Conservation (phyloP, 2,797 vertebrate species). For the Nannoperca australis region DNA sequence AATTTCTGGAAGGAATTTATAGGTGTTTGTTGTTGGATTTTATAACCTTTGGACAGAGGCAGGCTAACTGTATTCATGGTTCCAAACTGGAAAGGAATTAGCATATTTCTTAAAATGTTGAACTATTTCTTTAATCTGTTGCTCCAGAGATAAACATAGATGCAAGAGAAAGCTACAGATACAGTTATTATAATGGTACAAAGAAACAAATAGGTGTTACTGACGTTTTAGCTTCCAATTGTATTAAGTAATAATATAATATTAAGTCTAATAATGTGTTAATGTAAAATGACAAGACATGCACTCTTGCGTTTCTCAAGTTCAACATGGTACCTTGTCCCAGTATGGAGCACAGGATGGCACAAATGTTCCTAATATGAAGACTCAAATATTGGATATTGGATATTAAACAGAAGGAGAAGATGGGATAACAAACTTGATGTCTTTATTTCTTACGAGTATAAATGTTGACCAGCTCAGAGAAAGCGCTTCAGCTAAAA, state of each 20-base stretch:
- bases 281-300: background rate
- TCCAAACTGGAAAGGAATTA: background rate
- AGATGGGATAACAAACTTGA: slow-evolving; percentile 58
- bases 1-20: background rate
- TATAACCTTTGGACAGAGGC: background rate
- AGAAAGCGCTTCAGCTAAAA: slow-evolving; percentile 82
- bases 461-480: slow-evolving; percentile 81
- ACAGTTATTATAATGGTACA: slow-evolving; percentile 7
- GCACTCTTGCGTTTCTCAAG: background rate
- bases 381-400: background rate
- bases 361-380: slow-evolving; percentile 10
- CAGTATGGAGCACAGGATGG: background rate
- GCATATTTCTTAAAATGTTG: background rate
- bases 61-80: background rate
- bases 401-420: slow-evolving; percentile 54
- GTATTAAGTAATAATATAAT: background rate
- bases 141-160: slow-evolving; percentile 6
- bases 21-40: background rate
- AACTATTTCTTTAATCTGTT: background rate
- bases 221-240: slow-evolving; percentile 20
- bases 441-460: slow-evolving; percentile 80
- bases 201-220: slow-evolving; percentile 18
- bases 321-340: slow-evolving; percentile 5
- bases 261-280: background rate
- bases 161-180: slow-evolving; percentile 6